A percentile compares a stretch with the other conserved stretches of the same genome.
Conservation (phyloP, 2,888 invertebrate genomes). For the Xanthostigma xanthostigma region DNA sequence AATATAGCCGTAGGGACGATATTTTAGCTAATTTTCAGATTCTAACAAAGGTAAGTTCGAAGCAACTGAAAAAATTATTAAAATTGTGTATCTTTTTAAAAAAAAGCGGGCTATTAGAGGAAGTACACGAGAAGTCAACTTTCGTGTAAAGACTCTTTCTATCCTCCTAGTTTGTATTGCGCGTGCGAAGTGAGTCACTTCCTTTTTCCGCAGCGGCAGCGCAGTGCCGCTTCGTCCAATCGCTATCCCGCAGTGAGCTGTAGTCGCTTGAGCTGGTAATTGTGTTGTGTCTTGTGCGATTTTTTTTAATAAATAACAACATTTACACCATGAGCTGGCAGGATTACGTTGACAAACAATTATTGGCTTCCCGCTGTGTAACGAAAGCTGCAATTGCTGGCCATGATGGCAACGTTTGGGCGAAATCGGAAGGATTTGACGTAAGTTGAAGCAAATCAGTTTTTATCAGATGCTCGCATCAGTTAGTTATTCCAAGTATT, state of each 20-base stretch:
- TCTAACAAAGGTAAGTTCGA: background rate
- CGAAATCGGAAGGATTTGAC: constrained; percentile 84
- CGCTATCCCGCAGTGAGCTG: constrained; percentile 14
- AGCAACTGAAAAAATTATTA: background rate
- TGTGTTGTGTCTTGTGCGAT: constrained; percentile 24
- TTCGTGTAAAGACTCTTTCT: too few relatives aligned
- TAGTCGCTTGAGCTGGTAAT: constrained; percentile 17
- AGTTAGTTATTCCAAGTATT: too few relatives aligned
- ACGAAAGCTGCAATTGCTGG: constrained; percentile 90
- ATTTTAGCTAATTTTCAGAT: too few relatives aligned
- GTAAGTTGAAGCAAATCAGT: constrained; percentile 43
- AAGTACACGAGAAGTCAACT: too few relatives aligned
- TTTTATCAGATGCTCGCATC: too few relatives aligned
- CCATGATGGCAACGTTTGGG: constrained; percentile 91
- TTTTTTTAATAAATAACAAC: constrained; percentile 17
- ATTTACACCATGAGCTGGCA: constrained; percentile 81
- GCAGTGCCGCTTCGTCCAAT: constrained; percentile 8
- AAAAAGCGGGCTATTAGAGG: background rate
- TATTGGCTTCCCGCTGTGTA: constrained; percentile 88
- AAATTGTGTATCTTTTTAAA: background rate
- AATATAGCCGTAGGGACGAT: too few relatives aligned
- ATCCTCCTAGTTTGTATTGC: constrained; percentile 4
- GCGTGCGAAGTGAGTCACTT: constrained; percentile 1
- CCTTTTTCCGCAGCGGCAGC: constrained; percentile 6
- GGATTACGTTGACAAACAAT: constrained; percentile 95